phyloP scores from a whole-genome alignment of 2,888 invertebrate species.

The Quadroppia sp. region DNA sequence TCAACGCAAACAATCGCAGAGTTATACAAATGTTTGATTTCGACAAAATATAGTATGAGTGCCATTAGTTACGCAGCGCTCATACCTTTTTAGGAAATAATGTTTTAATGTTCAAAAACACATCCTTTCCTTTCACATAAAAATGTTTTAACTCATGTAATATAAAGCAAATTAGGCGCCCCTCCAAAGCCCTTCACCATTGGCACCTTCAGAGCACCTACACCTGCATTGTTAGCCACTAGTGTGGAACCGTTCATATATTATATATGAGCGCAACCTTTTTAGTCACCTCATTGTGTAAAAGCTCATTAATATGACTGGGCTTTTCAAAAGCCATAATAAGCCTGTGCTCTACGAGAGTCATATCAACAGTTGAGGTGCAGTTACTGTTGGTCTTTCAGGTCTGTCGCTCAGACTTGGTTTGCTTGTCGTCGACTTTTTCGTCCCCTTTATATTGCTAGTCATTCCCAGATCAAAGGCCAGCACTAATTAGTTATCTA shows the following conservation, averaged over 20 bases:
- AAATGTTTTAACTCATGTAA: constrained; percentile 16
- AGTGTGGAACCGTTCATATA: constrained; percentile 27
- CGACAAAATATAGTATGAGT: background rate
- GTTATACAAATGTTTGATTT: constrained; percentile 30
- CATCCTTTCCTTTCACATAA: constrained; percentile 26
- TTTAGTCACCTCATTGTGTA: constrained; percentile 16
- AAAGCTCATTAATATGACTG: constrained; percentile 30
- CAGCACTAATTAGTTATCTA: constrained; percentile 19
- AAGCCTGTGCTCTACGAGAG: background rate
- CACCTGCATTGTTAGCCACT: constrained; percentile 35
- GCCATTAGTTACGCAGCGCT: constrained; percentile 30
- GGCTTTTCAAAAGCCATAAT: background rate
- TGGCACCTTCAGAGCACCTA: background rate
- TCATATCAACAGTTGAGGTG: constrained; percentile 1
- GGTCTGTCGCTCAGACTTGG: background rate
- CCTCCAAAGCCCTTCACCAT: background rate
- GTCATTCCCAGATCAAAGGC: constrained; percentile 31
- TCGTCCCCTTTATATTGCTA: background rate
- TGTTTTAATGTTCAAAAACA: constrained; percentile 30
- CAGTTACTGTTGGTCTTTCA: background rate
- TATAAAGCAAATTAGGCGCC: constrained; percentile 19
- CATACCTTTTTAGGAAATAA: constrained; percentile 21
- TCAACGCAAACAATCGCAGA: background rate
- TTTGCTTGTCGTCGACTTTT: background rate
- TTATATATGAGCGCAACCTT: background rate